phyloP scores from a whole-genome alignment of 2,113 vertebrate species.

The Burhinus oedicnemus region DNA sequence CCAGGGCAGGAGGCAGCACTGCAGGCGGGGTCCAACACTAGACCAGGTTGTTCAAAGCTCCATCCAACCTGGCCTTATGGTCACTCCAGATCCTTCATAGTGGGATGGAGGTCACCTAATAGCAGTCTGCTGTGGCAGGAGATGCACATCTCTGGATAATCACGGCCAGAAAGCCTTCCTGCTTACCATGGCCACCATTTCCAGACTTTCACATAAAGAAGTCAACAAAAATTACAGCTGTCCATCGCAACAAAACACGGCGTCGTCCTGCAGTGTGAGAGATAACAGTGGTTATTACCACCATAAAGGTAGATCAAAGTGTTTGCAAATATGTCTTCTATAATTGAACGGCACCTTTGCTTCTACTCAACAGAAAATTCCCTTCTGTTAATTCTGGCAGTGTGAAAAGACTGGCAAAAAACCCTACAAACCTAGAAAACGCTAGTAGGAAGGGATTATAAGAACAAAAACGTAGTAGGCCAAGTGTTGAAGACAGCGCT shows the following conservation, averaged over 20 bases:
- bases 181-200: neutral
- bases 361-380: neutral
- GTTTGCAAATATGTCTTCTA: neutral
- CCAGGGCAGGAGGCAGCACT: too few relatives aligned
- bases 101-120: accelerated
- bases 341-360: neutral
- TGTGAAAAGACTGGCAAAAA: neutral
- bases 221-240: neutral
- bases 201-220: neutral
- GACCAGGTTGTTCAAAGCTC: neutral
- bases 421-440: neutral
- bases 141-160: neutral
- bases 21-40: too few relatives aligned
- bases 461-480: neutral
- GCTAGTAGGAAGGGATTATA: neutral
- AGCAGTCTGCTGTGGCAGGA: neutral
- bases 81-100: neutral
- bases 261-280: neutral
- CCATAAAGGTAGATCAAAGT: neutral
- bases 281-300: neutral
- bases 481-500: neutral
- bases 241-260: accelerated
- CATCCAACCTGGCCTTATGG: neutral
- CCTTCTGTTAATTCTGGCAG: neutral
- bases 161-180: accelerated